phyloP scores from a whole-genome alignment of 2,888 invertebrate genomes.

The Metalampra italica region DNA sequence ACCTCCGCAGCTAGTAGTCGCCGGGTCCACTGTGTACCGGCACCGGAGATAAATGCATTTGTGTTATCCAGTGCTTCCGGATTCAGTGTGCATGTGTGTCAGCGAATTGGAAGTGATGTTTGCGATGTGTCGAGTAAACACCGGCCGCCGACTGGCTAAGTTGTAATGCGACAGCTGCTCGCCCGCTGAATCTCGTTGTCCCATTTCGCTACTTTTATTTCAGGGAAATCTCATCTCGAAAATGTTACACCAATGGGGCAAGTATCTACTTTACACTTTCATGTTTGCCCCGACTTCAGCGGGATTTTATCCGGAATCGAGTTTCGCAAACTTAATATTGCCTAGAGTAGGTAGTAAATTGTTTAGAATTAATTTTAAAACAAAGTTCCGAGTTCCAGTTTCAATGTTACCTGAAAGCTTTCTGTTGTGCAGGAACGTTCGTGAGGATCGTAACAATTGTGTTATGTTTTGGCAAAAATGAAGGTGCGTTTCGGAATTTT shows the following conservation, averaged over 20 bases:
- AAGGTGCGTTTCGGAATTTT: conserved; percentile 54
- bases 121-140: conserved; percentile 39
- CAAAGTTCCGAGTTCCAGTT: conserved; percentile 16
- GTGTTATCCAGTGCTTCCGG: background rate
- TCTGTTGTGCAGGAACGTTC: conserved; percentile 38
- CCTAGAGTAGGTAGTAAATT: conserved; percentile 20
- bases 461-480: conserved; percentile 31
- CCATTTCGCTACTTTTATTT: conserved; percentile 42
- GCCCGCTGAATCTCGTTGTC: conserved; percentile 46
- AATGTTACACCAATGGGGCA: conserved; percentile 43
- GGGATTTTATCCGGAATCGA: conserved; percentile 22
- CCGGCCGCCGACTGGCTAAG: conserved; percentile 26
- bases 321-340: conserved; percentile 24
- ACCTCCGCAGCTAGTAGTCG: conserved; percentile 5
- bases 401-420: conserved; percentile 14
- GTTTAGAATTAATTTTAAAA: conserved; percentile 20
- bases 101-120: conserved; percentile 25
- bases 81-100: conserved; percentile 12
- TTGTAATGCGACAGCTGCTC: conserved; percentile 49
- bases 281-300: conserved; percentile 17
- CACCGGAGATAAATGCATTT: background rate
- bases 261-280: conserved; percentile 38
- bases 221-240: conserved; percentile 34
- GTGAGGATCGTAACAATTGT: conserved; percentile 35
- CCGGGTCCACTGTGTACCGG: conserved; percentile 2